Conservation (phyloP, 1,140 invertebrate genomes). For the Portunus trituberculatus region DNA sequence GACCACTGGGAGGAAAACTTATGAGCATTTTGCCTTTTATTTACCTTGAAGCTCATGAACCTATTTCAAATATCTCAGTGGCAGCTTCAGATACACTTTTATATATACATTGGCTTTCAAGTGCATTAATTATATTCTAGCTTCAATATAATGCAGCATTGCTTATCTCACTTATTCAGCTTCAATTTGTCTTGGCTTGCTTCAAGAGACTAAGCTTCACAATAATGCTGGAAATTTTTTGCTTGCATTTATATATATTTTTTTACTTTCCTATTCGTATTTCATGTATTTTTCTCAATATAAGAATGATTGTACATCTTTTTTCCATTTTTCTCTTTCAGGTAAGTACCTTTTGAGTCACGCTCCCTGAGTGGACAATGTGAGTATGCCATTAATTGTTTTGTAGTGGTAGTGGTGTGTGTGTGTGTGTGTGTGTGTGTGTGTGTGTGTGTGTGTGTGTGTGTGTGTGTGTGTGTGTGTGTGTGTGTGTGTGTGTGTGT, state of each 20-base stretch:
- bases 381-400: too few relatives aligned
- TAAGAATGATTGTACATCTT: not conserved
- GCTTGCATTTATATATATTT: not conserved
- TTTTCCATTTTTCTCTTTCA: constrained; percentile 1
- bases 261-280: not conserved
- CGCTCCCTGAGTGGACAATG: not conserved
- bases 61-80: too few relatives aligned
- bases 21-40: not conserved
- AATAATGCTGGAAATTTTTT: not conserved
- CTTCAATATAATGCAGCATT: too few relatives aligned
- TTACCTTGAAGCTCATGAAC: not conserved
- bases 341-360: not conserved
- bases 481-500: too few relatives aligned
- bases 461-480: not conserved
- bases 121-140: too few relatives aligned
- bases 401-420: too few relatives aligned
- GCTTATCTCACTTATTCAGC: too few relatives aligned
- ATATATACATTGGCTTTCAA: not conserved
- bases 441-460: not conserved
- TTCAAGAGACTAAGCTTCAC: too few relatives aligned
- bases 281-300: not conserved
- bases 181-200: too few relatives aligned
- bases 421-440: constrained; percentile 25
- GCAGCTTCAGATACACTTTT: too few relatives aligned
- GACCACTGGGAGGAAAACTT: not conserved